These are phyloP conservation scores for Solenodon paradoxus DNA, from an alignment of 2,113 vertebrate genomes.

Conservation along the genomic window DNA sequence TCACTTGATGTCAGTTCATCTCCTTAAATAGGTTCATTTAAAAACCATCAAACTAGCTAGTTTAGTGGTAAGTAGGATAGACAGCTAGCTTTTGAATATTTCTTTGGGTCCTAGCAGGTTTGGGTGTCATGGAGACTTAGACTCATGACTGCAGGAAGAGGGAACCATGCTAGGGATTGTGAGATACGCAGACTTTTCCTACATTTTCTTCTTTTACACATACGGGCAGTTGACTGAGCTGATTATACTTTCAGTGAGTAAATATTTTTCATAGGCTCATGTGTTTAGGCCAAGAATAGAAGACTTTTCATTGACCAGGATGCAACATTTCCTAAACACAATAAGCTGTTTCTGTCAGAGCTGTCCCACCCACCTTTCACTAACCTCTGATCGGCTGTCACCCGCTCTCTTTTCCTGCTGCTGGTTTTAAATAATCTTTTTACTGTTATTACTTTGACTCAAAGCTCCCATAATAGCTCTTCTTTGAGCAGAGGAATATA, in stretches of 20 bases:
- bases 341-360: not conserved
- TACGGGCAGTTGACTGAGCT: not conserved
- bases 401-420: not conserved
- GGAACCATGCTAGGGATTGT: not conserved
- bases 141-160: not conserved
- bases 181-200: not conserved
- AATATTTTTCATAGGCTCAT: not conserved
- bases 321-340: not conserved
- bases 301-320: not conserved
- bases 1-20: not conserved
- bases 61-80: not conserved
- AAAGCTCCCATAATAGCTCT: not conserved
- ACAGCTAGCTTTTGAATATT: not conserved
- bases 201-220: not conserved
- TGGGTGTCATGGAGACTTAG: not conserved
- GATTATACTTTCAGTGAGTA: not conserved
- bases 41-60: not conserved
- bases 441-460: not conserved
- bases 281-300: not conserved
- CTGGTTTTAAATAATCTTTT: conserved; percentile 12
- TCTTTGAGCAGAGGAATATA: not conserved
- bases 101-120: not conserved
- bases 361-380: not conserved
- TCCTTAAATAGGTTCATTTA: not conserved
- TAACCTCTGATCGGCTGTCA: not conserved